phyloP scores from a whole-genome alignment of 2,113 vertebrate species.

The Phyllopteryx taeniolatus region DNA sequence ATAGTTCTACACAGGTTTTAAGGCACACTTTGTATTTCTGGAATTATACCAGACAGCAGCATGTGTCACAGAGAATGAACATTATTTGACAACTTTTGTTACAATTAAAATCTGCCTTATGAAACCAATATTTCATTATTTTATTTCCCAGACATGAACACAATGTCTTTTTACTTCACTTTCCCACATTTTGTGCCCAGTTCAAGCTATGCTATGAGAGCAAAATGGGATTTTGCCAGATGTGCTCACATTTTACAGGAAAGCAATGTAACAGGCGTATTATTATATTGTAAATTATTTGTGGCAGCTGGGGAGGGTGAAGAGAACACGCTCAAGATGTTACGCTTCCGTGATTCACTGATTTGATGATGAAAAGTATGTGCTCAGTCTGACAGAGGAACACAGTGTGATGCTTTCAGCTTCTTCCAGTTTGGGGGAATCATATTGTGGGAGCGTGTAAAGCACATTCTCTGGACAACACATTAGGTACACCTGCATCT shows the following conservation, averaged over 20 bases:
- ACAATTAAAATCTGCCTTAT: background rate
- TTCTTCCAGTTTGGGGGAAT: background rate
- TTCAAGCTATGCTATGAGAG: constrained; percentile 27
- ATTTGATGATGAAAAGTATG: constrained; percentile 30
- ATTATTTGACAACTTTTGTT: background rate
- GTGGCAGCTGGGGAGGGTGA: constrained; percentile 51
- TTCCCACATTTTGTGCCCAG: background rate
- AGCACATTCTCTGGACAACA: background rate
- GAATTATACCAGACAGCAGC: background rate
- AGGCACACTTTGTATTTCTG: background rate
- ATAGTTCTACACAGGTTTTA: background rate
- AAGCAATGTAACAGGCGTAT: constrained; percentile 30
- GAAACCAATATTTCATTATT: background rate
- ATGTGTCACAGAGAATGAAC: background rate
- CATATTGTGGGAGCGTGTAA: background rate
- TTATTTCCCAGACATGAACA: background rate
- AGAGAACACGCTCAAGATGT: constrained; percentile 19
- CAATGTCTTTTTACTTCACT: background rate
- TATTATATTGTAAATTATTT: constrained; percentile 50
- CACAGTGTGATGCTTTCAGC: constrained; percentile 5
- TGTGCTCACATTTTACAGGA: constrained; percentile 46
- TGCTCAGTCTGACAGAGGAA: constrained; percentile 23
- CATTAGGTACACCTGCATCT: background rate
- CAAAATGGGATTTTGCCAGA: constrained; percentile 42
- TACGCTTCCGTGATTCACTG: constrained; percentile 33